Evolutionary conservation across 2,888 invertebrate species (phyloP).

Genomic region (Himalopsyche kuldschensis): DNA sequence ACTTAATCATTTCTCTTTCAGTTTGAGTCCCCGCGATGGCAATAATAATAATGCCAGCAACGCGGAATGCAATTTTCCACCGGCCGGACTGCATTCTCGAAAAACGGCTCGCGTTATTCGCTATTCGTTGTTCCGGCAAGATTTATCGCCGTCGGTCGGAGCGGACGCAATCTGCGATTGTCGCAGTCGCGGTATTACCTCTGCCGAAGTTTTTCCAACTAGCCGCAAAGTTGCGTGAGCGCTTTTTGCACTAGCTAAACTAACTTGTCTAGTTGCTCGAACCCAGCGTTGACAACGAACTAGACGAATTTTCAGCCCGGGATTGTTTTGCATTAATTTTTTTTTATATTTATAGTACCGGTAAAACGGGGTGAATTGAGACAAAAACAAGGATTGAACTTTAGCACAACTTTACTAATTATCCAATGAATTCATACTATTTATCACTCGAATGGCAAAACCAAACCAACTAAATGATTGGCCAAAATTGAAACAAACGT

Average conservation of each 20-base stretch:
- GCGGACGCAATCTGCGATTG: neutral
- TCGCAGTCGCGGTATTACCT: neutral
- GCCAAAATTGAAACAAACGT: too few relatives aligned
- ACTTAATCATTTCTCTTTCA: neutral
- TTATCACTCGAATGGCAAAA: too few relatives aligned
- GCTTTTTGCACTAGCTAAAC: neutral
- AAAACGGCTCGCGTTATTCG: neutral
- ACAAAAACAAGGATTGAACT: too few relatives aligned
- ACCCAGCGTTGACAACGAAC: too few relatives aligned
- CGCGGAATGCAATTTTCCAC: conserved; percentile 2
- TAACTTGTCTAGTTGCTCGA: too few relatives aligned
- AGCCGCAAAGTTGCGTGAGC: neutral
- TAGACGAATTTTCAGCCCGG: too few relatives aligned
- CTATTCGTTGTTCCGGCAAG: neutral
- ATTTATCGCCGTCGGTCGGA: conserved; percentile 2
- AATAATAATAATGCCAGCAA: neutral
- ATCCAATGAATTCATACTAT: too few relatives aligned
- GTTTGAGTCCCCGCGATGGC: neutral
- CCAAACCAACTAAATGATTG: too few relatives aligned
- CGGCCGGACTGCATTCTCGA: neutral
- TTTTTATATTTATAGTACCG: too few relatives aligned
- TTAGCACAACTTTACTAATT: too few relatives aligned
- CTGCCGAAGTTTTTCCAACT: neutral
- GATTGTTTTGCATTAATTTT: too few relatives aligned
- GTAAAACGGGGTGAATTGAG: too few relatives aligned